Base-by-base conservation (phyloP, 2,888 invertebrate species). In the Chymomyza procnemis region DNA sequence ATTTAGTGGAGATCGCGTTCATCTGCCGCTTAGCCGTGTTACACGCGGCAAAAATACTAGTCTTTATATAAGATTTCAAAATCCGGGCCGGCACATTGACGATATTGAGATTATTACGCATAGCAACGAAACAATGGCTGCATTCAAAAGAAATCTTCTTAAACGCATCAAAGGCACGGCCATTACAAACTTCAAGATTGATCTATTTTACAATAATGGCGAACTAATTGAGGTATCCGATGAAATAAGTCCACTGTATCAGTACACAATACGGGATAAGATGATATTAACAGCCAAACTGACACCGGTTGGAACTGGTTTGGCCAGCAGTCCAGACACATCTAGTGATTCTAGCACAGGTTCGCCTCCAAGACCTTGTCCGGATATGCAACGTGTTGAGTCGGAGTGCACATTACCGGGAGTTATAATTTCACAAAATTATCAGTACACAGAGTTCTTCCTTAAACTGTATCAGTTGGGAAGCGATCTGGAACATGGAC, bases 261-360 rank as follows among this genome's bases (percentile, higher is more conserved):
- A 96, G 90, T 94, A 97, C 89, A 96, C 96, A 60, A 93, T 97
- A 66, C 81, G 88, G 30, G 84, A 85, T 65, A 85, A 97, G 93
- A 96, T 95, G 93, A 95, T 97, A 89, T 92, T 96, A 74, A 95
- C 95, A 52, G 96, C 95, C 1, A 96, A 96, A 91, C 90, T 96
- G 61, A 94, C 94, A 72, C 96, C 95, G 85, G 93, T 94, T 48
- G 94, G 94, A 85, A 92, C 93, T 16, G 94, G 94, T 67, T 92
- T 94, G 89, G 94, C 94, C 21, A 95, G 96, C 83, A 96, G 96
- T 67, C 96, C 96, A 64, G 99, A 98, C 89, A 97, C 97, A 65
- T 97, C 97, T 87, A 97, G 97, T 66, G 98, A 98, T 90, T 97
- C 97, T 78, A 97, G 97, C 66, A 96, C 97, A 2, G 96, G 97